These are phyloP conservation scores for Arvicanthis niloticus DNA, from an alignment of 2,113 vertebrate species.

Conservation along the genomic window DNA sequence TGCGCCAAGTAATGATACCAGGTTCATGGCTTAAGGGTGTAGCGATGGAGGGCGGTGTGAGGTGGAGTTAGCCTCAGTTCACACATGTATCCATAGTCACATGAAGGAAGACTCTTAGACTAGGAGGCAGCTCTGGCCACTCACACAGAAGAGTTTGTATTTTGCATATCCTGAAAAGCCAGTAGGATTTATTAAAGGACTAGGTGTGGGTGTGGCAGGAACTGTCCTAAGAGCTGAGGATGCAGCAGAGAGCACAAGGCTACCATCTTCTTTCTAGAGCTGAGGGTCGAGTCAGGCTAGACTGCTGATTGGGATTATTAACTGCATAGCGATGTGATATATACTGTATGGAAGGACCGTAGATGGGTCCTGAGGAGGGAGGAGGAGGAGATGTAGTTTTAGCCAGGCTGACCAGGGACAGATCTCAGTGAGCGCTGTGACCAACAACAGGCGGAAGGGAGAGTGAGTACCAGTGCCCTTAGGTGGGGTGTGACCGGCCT, in stretches of 20 bases:
- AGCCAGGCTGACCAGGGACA: not conserved
- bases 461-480: not conserved
- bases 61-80: not conserved
- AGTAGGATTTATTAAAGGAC: not conserved
- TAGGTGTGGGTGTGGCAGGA: not conserved
- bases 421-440: not conserved
- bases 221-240: not conserved
- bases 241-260: not conserved
- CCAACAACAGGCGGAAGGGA: not conserved
- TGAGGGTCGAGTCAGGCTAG: not conserved
- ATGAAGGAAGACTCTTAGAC: not conserved
- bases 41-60: not conserved
- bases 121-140: not conserved
- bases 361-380: not conserved
- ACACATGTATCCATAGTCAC: not conserved
- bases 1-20: not conserved
- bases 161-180: not conserved
- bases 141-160: not conserved
- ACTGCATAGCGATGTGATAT: fast-evolving
- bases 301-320: too few relatives aligned
- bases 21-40: not conserved
- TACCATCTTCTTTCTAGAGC: not conserved
- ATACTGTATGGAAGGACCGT: fast-evolving
- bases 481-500: not conserved
- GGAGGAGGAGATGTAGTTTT: not conserved